Base-by-base conservation (phyloP, 1,140 invertebrate species). In the Magallana ariakensis region DNA sequence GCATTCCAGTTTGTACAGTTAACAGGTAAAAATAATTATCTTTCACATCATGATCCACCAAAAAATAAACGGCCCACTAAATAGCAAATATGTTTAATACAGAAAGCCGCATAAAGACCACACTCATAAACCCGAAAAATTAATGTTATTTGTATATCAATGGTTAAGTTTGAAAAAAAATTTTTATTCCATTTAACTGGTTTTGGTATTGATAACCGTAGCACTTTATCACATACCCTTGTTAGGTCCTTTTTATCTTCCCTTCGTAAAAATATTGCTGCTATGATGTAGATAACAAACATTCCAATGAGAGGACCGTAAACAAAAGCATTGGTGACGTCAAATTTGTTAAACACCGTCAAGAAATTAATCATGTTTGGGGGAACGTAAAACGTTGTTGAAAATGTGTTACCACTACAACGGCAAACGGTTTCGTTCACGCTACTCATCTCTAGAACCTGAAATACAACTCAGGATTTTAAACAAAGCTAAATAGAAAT, bases 321-420 rank as follows among this genome's bases (percentile, higher is more conserved):
- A 0, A 93, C 92, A 5, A 89, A 87, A 22, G 92, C 90, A 84
- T 92, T 82, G 90, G 86, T 84, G 85, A 87, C 80, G 55, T 82
- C 80, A 75, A 93, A 93, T 84, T 92, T 90, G 22, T 60, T 86
- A 90, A 95, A 96, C 1, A 96, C 95, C 80, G 95, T 95, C 13
- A 82, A 89, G 90, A 96, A 96, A 91, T 96, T 95, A 11, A 96
- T 95, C n/a, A 94, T 94, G 89, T 95, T 96, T 0, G 95, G 95
- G 58, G 93, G 92, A 5, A 95, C 94, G 85, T 95, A 95, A 86
- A 95, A 95, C 9, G 85, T 58, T 54, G 66, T 87, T 57, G 85
- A 87, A 85, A 90, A 90, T 11, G 85, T 55, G 13, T 26, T 89
- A 0, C 87, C 84, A 9, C 87, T 84, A 80, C 88, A 90, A 7